Percentiles rank a stretch among this genome's conserved stretches.
Conservation (phyloP, 2,797 vertebrate genomes). For the Leptodactylus fallax region DNA sequence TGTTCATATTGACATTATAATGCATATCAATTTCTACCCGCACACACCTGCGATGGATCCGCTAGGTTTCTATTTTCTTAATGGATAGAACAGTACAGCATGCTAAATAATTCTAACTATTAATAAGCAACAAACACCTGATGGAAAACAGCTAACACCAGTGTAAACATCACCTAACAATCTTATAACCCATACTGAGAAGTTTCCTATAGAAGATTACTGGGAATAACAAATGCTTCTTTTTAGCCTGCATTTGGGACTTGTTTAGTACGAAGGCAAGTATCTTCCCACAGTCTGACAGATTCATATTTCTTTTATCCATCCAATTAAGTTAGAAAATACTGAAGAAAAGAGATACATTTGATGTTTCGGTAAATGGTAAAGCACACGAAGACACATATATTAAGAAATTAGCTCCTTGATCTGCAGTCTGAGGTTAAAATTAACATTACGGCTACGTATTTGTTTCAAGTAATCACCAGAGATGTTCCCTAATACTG, state of each 20-base stretch:
- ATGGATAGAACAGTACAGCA: neutral
- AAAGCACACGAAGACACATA: neutral
- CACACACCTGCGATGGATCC: too few relatives aligned
- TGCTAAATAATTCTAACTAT: neutral
- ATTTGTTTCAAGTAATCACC: neutral
- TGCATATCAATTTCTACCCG: neutral
- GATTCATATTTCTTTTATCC: neutral
- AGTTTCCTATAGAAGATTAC: neutral
- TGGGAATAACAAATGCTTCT: too few relatives aligned
- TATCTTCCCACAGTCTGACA: neutral
- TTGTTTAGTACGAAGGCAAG: neutral
- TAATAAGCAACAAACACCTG: neutral
- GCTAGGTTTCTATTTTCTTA: too few relatives aligned
- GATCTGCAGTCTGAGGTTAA: neutral
- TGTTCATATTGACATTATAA: neutral
- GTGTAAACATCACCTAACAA: neutral
- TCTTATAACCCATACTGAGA: neutral
- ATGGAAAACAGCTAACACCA: neutral
- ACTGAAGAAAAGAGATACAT: neutral
- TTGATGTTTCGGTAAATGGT: neutral
- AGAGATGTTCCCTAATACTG: conserved; percentile 10
- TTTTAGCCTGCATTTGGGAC: neutral
- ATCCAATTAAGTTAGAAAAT: neutral
- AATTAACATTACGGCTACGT: neutral
- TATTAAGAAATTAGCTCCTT: neutral